Evolutionary conservation across 2,797 vertebrate species (phyloP).

Genomic region (Phoxinus dragarum): DNA sequence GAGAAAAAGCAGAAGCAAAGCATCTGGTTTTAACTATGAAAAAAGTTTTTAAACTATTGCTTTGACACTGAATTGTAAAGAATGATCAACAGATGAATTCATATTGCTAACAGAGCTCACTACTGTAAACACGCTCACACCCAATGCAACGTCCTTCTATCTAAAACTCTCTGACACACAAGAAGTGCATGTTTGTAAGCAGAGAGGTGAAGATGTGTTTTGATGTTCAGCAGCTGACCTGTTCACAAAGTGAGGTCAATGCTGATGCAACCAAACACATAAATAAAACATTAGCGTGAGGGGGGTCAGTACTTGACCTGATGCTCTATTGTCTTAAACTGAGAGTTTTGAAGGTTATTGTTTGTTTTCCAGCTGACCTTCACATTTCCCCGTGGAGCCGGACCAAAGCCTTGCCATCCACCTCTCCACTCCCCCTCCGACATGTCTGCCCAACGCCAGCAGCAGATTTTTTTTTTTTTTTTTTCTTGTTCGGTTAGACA

Average conservation of each 20-base stretch:
- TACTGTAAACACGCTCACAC: conserved; percentile 45
- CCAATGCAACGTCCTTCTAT: conserved; percentile 14
- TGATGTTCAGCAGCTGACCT: conserved; percentile 31
- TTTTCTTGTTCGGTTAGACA: conserved; percentile 56
- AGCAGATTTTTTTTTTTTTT: conserved; percentile 24
- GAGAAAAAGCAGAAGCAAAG: conserved; percentile 11
- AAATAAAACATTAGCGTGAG: conserved; percentile 48
- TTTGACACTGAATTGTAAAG: conserved; percentile 34
- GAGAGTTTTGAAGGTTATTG: conserved; percentile 51
- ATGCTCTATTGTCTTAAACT: conserved; percentile 56
- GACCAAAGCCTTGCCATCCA: conserved; percentile 21
- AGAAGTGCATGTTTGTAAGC: not conserved
- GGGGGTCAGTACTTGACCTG: conserved; percentile 40
- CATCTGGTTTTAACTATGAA: conserved; percentile 48
- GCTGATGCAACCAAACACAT: conserved; percentile 53
- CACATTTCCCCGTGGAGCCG: conserved; percentile 51
- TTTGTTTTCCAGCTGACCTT: conserved; percentile 61
- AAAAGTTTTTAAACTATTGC: conserved; percentile 10
- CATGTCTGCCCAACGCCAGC: conserved; percentile 41
- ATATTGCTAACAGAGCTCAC: conserved; percentile 30
- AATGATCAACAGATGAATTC: conserved; percentile 44
- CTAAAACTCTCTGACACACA: conserved; percentile 15
- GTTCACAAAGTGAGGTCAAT: conserved; percentile 37
- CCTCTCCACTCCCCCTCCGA: not conserved
- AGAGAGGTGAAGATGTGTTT: conserved; percentile 24